phyloP scores from a whole-genome alignment of 2,888 invertebrate genomes.

The Trachelus stipa region DNA sequence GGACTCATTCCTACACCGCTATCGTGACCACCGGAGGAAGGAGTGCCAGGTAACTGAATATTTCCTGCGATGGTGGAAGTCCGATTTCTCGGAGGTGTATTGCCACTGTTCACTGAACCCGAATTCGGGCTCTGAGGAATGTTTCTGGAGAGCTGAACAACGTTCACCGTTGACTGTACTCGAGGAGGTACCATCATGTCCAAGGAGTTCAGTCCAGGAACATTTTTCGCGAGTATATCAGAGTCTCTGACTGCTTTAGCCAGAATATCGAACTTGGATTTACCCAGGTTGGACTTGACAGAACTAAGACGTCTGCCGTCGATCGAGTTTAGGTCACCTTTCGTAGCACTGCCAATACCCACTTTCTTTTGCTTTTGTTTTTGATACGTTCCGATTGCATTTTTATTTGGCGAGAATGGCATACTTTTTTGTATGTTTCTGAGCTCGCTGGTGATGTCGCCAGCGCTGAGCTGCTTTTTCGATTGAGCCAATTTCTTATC shows the following conservation, averaged over 20 bases:
- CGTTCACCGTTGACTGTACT: conserved; percentile 69
- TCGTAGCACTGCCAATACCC: conserved; percentile 19
- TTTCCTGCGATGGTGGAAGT: conserved; percentile 53
- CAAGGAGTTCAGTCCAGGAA: conserved; percentile 72
- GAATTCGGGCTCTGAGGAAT: conserved; percentile 61
- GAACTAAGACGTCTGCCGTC: conserved; percentile 34
- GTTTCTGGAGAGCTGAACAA: conserved; percentile 71
- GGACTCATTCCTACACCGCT: conserved; percentile 65
- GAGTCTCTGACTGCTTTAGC: conserved; percentile 57
- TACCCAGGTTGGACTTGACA: conserved; percentile 41
- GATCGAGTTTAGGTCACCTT: conserved; percentile 27
- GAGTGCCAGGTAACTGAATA: conserved; percentile 61
- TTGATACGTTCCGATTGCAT: conserved; percentile 47
- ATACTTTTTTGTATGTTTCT: conserved; percentile 59
- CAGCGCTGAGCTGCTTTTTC: conserved; percentile 54
- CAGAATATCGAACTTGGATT: conserved; percentile 54
- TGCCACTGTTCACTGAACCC: conserved; percentile 55
- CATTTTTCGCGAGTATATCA: conserved; percentile 66
- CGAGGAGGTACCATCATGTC: conserved; percentile 72
- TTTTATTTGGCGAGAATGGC: conserved; percentile 53
- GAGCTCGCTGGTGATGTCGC: conserved; percentile 56
- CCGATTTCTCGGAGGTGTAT: conserved; percentile 58
- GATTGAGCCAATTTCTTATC: conserved; percentile 48
- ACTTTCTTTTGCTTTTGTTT: conserved; percentile 42
- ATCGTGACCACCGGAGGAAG: conserved; percentile 63